Percentiles rank a stretch among this genome's conserved stretches.
Conservation (phyloP, 2,113 vertebrate genomes). For the Bungarus multicinctus region DNA sequence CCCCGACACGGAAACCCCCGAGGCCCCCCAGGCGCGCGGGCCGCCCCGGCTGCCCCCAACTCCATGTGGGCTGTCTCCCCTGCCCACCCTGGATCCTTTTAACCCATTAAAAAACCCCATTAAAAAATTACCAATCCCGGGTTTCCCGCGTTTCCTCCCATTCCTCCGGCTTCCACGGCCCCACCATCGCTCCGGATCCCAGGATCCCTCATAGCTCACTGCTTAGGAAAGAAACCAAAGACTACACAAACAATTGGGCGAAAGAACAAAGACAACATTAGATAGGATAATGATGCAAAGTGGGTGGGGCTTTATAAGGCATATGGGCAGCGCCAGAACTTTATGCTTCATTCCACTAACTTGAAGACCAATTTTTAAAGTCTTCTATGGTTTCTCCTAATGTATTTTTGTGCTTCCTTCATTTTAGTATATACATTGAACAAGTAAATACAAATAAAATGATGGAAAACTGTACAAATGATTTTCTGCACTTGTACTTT, state of each 20-base stretch:
- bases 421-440: not conserved
- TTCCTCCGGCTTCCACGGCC: no score
- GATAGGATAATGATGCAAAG: not conserved
- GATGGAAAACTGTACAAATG: not conserved
- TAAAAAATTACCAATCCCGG: no score
- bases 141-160: no score
- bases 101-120: no score
- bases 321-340: not conserved
- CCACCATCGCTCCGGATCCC: no score
- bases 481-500: not conserved
- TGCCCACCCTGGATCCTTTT: no score
- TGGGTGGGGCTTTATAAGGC: not conserved
- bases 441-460: not conserved
- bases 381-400: not conserved
- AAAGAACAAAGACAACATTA: not conserved
- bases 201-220: no score
- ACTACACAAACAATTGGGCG: not conserved
- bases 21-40: no score
- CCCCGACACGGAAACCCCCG: no score
- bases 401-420: not conserved
- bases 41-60: no score
- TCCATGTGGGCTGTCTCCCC: no score
- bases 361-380: not conserved
- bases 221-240: not conserved
- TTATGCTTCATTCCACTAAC: not conserved